A percentile compares a stretch with the other conserved stretches of the same genome.
These are phyloP conservation scores for Ectropis crepuscularia DNA, from an alignment of 2,888 invertebrate genomes.

Conservation along the genomic window DNA sequence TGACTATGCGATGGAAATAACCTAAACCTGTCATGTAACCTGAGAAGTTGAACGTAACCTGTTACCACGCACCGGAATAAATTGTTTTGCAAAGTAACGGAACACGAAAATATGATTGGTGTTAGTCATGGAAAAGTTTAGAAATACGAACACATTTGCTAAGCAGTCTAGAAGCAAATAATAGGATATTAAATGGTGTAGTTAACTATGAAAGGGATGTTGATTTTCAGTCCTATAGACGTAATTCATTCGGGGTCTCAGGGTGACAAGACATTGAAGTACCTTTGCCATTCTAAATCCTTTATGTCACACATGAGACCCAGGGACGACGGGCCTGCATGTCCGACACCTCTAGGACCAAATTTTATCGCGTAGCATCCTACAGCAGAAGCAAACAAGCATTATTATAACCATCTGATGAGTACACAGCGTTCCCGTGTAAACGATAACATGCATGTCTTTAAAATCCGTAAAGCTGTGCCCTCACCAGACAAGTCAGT, in stretches of 20 bases:
- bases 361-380: slow-evolving; percentile 98
- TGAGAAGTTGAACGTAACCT: slow-evolving; percentile 69
- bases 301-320: slow-evolving; percentile 94
- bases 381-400: slow-evolving; percentile 84
- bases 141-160: slow-evolving; percentile 55
- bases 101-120: slow-evolving; percentile 16
- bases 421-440: slow-evolving; percentile 62
- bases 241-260: slow-evolving; percentile 46
- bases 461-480: slow-evolving; percentile 58
- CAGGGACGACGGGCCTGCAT: slow-evolving; percentile 93
- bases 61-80: slow-evolving; percentile 36
- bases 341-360: slow-evolving; percentile 97
- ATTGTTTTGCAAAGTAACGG: slow-evolving; percentile 8
- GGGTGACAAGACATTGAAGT: slow-evolving; percentile 51
- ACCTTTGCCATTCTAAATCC: slow-evolving; percentile 91
- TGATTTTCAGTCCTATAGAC: slow-evolving; percentile 58
- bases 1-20: slow-evolving; percentile 83
- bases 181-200: slow-evolving; percentile 47
- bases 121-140: slow-evolving; percentile 27
- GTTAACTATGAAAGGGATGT: slow-evolving; percentile 52
- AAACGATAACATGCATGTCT: slow-evolving; percentile 31
- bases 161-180: slow-evolving; percentile 70
- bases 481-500: slow-evolving; percentile 72
- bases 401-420: slow-evolving; percentile 66
- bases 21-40: slow-evolving; percentile 82